Evolutionary conservation across 2,797 vertebrate species (phyloP), one percentile per base, ranked within the genome.

Genomic region (Pteronotus mesoamericanus): DNA sequence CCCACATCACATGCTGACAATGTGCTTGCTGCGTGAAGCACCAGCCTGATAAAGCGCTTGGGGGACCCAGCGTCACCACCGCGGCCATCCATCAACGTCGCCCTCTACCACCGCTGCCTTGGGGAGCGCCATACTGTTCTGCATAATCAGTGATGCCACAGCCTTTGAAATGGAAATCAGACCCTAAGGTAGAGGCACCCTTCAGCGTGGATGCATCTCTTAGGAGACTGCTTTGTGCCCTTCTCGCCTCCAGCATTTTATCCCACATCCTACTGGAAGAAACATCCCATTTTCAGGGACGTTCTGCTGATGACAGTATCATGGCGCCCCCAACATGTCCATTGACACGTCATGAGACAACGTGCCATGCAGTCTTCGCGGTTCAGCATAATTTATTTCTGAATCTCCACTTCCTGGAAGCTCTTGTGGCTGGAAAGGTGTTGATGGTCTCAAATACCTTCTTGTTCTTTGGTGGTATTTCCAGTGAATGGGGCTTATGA

Each of bases 331-430:
- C 79, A 53, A 53, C 55, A 29, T 34, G 96, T 42, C 39, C 96
- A 72, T 4, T 42, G 90, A 97, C 94, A 53, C 14, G 37, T 37
- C 86, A 42, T 10, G 92, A 86, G 61, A 94, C 18, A 39, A 77
- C 77, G 93, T 80, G 48, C 42, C 72, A 57, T 72, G 75, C 44
- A 78, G 95, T 80, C 80, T 66, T 77, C 21, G 0, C 24, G 77
- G 32, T 42, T 96, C 39, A 77, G 94, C 21, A 72, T 88, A 90
- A 97, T 96, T 96, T 97, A 53, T 97, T 98, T 96, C 92, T 88
- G 97, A 95, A 95, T 97, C 92, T 95, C 85, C 37, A 34, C 94
- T 97, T 97, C 96, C 97, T 97, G 92, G 64, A 69, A 97, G 57
- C 24, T 15, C 0, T 75, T 93, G 59, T 91, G 94, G 97, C 34